These are phyloP conservation scores for Xenopus laevis DNA, from an alignment of 2,113 vertebrate genomes.

Conservation along the genomic window DNA sequence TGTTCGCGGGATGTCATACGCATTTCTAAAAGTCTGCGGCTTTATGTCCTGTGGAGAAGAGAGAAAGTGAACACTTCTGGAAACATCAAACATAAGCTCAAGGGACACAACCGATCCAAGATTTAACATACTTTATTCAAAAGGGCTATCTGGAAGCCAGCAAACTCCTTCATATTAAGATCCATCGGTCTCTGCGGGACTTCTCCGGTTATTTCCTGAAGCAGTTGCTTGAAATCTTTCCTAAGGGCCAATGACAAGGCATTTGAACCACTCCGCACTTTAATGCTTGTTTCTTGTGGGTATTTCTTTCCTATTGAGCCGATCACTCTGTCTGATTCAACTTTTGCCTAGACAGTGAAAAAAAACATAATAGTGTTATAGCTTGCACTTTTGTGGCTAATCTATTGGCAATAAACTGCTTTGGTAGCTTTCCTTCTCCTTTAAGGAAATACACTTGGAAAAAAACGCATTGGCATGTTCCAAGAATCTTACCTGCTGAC, in stretches of 20 bases:
- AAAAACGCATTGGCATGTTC: too few species aligned
- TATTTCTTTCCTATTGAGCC: conserved; percentile 85
- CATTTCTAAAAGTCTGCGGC: conserved; percentile 91
- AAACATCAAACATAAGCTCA: not conserved
- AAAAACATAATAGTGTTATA: not conserved
- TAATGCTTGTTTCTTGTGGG: conserved; percentile 80
- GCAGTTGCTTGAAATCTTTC: conserved; percentile 85
- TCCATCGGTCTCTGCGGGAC: conserved; percentile 74
- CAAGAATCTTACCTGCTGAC: conserved; percentile 82
- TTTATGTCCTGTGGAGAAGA: conserved; percentile 76
- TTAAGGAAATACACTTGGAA: too few species aligned
- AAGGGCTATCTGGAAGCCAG: conserved; percentile 88
- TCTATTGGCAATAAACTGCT: too few species aligned
- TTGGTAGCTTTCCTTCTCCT: too few species aligned
- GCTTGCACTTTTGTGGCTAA: too few species aligned
- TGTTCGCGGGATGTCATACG: conserved; percentile 91
- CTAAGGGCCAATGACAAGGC: conserved; percentile 80
- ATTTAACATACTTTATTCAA: conserved; percentile 82
- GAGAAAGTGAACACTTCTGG: not conserved
- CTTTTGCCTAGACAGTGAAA: conserved; percentile 77
- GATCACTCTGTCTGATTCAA: conserved; percentile 92
- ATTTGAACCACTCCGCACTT: conserved; percentile 81
- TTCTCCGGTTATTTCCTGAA: conserved; percentile 85
- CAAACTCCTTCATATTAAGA: conserved; percentile 90
- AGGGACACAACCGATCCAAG: not conserved